Base-by-base conservation (phyloP, 2,888 invertebrate species). In the Dryocosmus kuriphilus region DNA sequence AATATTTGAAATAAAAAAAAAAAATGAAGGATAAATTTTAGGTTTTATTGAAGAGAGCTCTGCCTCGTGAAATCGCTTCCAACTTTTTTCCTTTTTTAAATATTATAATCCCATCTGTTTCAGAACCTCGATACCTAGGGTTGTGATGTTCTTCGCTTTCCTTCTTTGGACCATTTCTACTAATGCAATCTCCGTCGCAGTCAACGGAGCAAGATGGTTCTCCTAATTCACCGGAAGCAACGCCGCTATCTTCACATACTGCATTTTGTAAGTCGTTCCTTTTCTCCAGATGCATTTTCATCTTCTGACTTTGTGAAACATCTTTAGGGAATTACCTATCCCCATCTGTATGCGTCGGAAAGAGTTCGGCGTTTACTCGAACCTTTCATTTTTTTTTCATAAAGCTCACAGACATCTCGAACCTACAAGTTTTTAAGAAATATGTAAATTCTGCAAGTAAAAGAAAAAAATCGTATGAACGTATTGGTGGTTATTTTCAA, bases 161-260 rank as follows among this genome's bases (percentile, higher is more conserved):
- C 74, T 82, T 84, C 60, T 85, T 85, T 8, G 82, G 83, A n/a
- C 71, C 78, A 77, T 78, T 82, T 30, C 77, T 81, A 60, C 82
- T 80, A 46, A 80, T 79, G 78, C 84, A 86, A 73, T 84, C 84
- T 67, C 87, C 86, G 9, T 89, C 87, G 85, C 84, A 87, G 75
- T 86, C 88, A 14, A 86, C 88, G 75, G 88, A 88, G 74, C 86
- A 88, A 16, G 87, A 89, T 67, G 85, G 84, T 76, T 89, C 89
- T 24, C 89, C 89, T 35, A 88, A 83, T 91, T 90, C 90, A 65
- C 88, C 89, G 79, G 88, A 90, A 83, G 88, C 89, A 22, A 90
- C 84, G 22, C 90, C 90, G 80, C 89, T 90, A 76, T 90, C 90
- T 77, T 90, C 89, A 77, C 82, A 88, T 65, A 77, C 81, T 27